Evolutionary conservation across 2,113 vertebrate genomes (phyloP).

Genomic region (Eptatretus burgeri): DNA sequence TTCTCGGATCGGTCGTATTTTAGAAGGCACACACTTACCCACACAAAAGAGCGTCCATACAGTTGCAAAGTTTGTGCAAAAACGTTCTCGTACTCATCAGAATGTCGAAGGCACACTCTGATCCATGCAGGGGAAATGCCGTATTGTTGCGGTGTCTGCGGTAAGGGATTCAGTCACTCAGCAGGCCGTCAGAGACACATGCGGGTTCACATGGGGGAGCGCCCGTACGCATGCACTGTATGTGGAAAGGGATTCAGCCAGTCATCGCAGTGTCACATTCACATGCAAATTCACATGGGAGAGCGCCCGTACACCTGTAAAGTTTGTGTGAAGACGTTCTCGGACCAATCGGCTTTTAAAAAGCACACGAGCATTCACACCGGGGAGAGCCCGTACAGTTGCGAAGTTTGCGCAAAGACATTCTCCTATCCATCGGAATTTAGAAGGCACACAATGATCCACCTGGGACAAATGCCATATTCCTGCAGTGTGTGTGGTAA

Average conservation of each 20-base stretch:
- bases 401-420: conserved; percentile 13
- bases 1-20: too few species aligned
- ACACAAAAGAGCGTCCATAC: too few species aligned
- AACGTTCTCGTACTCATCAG: too few species aligned
- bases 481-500: conserved; percentile 11
- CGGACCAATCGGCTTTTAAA: conserved; percentile 13
- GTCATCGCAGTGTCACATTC: conserved; percentile 11
- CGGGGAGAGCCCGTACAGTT: conserved; percentile 13
- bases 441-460: conserved; percentile 13
- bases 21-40: too few species aligned
- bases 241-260: conserved; percentile 9
- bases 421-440: conserved; percentile 14
- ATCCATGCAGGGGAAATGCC: too few species aligned
- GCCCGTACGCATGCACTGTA: neutral
- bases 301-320: conserved; percentile 14
- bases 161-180: too few species aligned
- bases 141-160: too few species aligned
- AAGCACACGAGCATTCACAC: conserved; percentile 16
- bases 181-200: too few species aligned
- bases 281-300: conserved; percentile 13
- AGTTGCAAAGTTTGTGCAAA: too few species aligned
- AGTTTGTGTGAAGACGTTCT: conserved; percentile 15
- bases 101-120: too few species aligned
- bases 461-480: conserved; percentile 13
- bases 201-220: neutral